Evolutionary conservation across 2,113 vertebrate species (phyloP), one percentile per base, ranked within the genome.

Genomic region (Malurus cyaneus): DNA sequence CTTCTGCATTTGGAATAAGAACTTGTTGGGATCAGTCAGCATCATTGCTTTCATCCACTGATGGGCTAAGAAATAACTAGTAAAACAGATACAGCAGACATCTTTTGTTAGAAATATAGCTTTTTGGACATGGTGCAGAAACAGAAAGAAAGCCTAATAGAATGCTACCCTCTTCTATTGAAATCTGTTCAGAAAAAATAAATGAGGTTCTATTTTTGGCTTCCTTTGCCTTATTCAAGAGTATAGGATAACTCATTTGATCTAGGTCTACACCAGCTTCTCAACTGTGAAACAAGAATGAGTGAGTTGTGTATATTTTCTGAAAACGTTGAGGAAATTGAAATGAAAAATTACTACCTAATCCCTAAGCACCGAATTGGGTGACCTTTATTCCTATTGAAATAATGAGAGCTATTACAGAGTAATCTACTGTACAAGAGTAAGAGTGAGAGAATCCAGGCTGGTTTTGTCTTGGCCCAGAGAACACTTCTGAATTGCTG

Each of bases 361-460:
- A 93, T 84, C 82, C 60, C 76, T 79, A 65, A 74, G 29, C n/a
- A 86, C 31, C 28, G 84, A 39, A 81, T 69, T 64, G 41, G 24
- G 25, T 84, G 71, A 94, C 86, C 69, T 94, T 88, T 83, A 42
- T 88, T 92, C 64, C 26, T 86, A 80, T 17, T 83, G 88, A 86
- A 94, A 80, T 92, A 82, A 93, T 52, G 39, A 91, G 42, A 39
- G 66, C 23, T 92, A 47, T 95, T 90, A 79, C 50, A 53, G 60
- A 80, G 52, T 60, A 71, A 80, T 26, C 36, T 93, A 67, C 76
- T 10, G 3, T 60, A 89, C 50, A 1, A 28, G 46, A 79, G 32
- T 77, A 92, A 77, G 39, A 47, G 23, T 94, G 79, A 86, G 52
- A 92, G 64, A 88, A 94, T 86, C 54, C 86, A 92, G 79, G n/a